Evolutionary conservation across 2,113 vertebrate genomes (phyloP).

Genomic region (Leucopsar rothschildi): DNA sequence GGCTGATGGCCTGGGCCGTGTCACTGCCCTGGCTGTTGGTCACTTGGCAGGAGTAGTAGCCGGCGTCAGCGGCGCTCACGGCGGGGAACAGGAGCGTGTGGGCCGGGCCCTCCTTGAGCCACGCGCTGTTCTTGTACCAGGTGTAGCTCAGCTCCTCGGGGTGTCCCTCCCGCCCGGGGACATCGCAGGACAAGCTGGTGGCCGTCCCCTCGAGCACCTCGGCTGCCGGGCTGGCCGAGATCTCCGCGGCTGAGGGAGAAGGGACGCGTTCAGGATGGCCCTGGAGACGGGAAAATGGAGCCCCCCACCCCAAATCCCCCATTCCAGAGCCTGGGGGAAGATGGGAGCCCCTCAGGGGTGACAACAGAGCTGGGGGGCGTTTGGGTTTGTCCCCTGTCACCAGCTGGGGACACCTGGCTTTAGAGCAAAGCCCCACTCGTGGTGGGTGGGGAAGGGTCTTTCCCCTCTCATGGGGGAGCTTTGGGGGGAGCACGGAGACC

Average conservation of each 20-base stretch:
- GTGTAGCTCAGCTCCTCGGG: slow-evolving; percentile 48
- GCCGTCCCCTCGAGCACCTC: slow-evolving; percentile 56
- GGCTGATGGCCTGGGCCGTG: neutral
- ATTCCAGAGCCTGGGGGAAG: rapidly evolving
- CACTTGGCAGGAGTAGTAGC: slow-evolving; percentile 71
- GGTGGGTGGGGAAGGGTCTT: neutral
- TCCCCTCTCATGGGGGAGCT: no score
- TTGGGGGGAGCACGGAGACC: neutral
- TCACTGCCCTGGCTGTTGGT: slow-evolving; percentile 38
- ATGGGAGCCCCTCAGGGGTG: neutral
- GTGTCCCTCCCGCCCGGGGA: slow-evolving; percentile 7
- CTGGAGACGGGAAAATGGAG: rapidly evolving
- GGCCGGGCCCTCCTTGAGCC: neutral
- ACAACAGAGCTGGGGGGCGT: rapidly evolving
- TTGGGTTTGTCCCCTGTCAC: neutral
- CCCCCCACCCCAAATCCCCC: rapidly evolving
- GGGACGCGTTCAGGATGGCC: rapidly evolving
- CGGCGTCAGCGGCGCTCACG: neutral
- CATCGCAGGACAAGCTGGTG: slow-evolving; percentile 52
- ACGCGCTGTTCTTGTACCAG: slow-evolving; percentile 70
- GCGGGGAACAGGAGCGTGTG: slow-evolving; percentile 18
- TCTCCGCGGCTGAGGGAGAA: slow-evolving; percentile 19
- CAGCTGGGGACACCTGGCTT: neutral
- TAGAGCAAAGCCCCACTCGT: neutral
- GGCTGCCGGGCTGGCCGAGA: slow-evolving; percentile 24